phyloP scores from a whole-genome alignment of 2,797 vertebrate species.

The Lacerta bilineata region DNA sequence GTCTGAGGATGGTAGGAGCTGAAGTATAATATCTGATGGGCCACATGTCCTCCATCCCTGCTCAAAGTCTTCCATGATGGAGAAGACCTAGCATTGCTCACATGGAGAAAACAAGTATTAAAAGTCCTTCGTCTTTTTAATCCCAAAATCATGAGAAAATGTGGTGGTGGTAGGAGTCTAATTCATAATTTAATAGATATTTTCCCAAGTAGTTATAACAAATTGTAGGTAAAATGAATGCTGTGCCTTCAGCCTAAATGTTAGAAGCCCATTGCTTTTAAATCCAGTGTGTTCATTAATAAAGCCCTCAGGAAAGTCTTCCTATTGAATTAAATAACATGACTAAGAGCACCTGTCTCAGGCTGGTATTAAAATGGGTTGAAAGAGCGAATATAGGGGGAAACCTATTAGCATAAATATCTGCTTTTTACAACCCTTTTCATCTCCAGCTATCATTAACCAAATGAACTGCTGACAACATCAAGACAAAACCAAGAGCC shows the following conservation, averaged over 20 bases:
- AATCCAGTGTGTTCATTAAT: conserved; percentile 19
- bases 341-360: conserved; percentile 9
- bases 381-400: conserved; percentile 21
- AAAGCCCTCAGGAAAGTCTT: conserved; percentile 13
- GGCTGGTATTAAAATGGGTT: background rate
- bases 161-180: no score
- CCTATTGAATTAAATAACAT: background rate
- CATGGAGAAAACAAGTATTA: background rate
- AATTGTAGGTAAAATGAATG: background rate
- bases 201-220: background rate
- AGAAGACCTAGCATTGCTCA: background rate
- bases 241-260: background rate
- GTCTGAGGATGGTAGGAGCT: no score
- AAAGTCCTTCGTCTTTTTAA: background rate
- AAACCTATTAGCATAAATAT: background rate
- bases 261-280: background rate
- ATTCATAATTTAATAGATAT: conserved; percentile 6
- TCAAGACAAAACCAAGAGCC: conserved; percentile 10
- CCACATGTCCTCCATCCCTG: background rate
- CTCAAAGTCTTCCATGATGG: background rate
- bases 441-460: conserved; percentile 10
- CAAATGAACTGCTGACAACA: background rate
- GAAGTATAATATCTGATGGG: no score
- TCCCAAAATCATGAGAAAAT: conserved; percentile 1
- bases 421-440: background rate